These are phyloP conservation scores for Martes martes DNA, from an alignment of 2,113 vertebrate genomes.

Conservation along the genomic window DNA sequence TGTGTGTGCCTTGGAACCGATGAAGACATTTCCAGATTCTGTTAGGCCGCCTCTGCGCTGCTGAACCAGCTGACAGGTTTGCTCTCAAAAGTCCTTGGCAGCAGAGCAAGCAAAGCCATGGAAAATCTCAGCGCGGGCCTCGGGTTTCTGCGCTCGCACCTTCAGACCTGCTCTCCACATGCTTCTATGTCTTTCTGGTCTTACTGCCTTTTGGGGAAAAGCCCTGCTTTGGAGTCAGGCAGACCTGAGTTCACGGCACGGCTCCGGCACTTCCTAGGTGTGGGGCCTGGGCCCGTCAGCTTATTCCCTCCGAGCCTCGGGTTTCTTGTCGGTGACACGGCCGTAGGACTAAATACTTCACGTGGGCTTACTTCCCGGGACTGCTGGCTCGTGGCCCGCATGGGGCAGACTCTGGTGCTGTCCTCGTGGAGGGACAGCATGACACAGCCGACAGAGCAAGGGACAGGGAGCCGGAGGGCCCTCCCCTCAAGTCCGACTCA, in stretches of 20 bases:
- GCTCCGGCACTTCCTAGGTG: not conserved
- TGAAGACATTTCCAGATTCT: slow-evolving; percentile 29
- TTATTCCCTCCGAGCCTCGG: not conserved
- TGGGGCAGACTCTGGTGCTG: not conserved
- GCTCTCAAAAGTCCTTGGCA: not conserved
- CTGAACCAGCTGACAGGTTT: not conserved
- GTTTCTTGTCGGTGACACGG: not conserved
- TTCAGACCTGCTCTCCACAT: not conserved
- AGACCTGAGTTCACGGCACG: not conserved
- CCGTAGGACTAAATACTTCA: not conserved
- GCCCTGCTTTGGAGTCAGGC: not conserved
- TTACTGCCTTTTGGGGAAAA: not conserved
- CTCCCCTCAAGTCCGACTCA: not conserved
- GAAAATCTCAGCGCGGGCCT: not conserved
- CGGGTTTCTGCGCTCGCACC: not conserved
- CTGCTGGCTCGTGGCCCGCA: not conserved
- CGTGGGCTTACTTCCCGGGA: rapidly evolving
- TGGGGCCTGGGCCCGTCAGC: too few species aligned
- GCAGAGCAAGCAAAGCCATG: not conserved
- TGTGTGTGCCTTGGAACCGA: slow-evolving; percentile 27
- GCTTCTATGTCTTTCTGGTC: not conserved
- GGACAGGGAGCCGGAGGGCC: not conserved
- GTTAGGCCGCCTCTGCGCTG: not conserved
- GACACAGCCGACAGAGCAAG: not conserved
- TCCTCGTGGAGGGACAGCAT: not conserved